Evolutionary conservation across 2,113 vertebrate species (phyloP).

Genomic region (Eclectus roratus): DNA sequence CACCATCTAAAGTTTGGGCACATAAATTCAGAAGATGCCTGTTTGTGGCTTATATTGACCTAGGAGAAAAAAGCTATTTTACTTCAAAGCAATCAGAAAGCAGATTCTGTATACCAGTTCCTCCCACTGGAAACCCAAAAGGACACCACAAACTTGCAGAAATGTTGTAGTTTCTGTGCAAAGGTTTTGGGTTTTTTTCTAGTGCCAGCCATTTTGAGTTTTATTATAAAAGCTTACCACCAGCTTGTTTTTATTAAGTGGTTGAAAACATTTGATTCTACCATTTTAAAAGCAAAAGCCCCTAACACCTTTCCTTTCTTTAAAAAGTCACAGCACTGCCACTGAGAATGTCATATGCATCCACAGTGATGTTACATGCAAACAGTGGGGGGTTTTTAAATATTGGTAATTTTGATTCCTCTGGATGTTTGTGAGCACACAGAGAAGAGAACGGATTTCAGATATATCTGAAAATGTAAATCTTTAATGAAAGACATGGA

Average conservation of each 20-base stretch:
- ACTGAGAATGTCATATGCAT: not conserved
- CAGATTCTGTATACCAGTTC: not conserved
- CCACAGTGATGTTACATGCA: not conserved
- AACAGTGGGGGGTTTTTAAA: fast-evolving
- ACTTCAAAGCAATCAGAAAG: not conserved
- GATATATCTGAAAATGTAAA: not conserved
- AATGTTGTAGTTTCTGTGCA: not conserved
- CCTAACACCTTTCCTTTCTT: not conserved
- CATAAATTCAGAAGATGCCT: not conserved
- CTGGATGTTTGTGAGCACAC: not conserved
- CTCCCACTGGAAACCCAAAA: not conserved
- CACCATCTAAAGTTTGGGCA: not conserved
- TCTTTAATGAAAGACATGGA: not conserved
- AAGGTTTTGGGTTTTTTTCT: not conserved
- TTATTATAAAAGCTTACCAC: not conserved
- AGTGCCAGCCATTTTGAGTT: not conserved
- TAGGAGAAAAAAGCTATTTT: not conserved
- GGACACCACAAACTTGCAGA: not conserved
- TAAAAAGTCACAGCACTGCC: not conserved
- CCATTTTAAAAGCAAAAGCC: not conserved
- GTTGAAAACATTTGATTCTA: not conserved
- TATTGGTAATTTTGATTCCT: not conserved
- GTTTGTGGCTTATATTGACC: not conserved
- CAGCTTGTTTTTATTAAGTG: conserved; percentile 16
- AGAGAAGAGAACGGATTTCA: not conserved